Percentiles rank a stretch among this genome's conserved stretches.
Evolutionary conservation across 2,888 invertebrate genomes (phyloP).

Genomic region (Brachypalpus laphriformis): DNA sequence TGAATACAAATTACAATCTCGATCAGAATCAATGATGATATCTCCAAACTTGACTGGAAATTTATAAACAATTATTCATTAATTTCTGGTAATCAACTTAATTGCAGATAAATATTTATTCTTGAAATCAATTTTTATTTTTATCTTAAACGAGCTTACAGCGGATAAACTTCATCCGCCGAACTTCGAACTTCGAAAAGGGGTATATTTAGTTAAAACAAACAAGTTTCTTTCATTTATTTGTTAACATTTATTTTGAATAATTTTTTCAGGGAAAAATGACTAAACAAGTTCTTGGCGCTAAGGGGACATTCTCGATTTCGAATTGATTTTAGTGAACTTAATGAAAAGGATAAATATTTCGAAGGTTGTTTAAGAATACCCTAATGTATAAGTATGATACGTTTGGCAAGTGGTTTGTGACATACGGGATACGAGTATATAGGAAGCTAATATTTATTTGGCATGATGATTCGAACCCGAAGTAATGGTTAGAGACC

Average conservation of each 20-base stretch:
- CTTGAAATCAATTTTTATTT: background rate
- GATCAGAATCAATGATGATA: background rate
- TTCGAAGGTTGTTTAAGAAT: background rate
- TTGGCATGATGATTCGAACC: no score
- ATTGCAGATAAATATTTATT: background rate
- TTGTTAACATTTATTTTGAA: background rate
- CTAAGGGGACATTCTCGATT: background rate
- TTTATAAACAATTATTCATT: background rate
- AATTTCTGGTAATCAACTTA: background rate
- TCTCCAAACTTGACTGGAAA: background rate
- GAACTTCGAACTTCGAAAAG: constrained; percentile 3
- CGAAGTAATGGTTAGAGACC: no score
- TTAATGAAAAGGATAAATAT: constrained; percentile 5
- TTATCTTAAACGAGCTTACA: background rate
- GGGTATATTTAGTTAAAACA: constrained; percentile 4
- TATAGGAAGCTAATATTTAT: no score
- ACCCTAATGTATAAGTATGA: no score
- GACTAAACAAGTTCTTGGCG: background rate
- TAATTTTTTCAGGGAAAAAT: background rate
- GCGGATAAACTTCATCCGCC: background rate
- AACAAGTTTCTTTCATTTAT: background rate
- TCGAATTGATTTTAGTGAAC: background rate
- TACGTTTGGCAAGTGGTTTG: no score
- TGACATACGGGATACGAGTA: no score
- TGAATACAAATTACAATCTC: background rate